Evolutionary conservation across 2,797 vertebrate species (phyloP).

Genomic region (Nyctalus aviator): DNA sequence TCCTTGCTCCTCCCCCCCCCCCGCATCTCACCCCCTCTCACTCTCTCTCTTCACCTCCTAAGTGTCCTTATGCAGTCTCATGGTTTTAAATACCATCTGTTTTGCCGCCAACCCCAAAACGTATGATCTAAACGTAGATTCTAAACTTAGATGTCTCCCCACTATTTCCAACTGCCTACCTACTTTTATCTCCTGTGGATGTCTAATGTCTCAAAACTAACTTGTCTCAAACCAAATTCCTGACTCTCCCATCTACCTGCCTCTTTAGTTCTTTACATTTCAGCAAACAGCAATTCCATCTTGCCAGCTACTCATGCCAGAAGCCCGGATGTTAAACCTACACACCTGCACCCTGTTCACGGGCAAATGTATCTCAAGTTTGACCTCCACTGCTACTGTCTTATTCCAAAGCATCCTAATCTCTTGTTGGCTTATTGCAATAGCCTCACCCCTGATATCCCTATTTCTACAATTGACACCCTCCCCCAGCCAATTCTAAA

Average conservation of each 20-base stretch:
- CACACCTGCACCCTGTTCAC: neutral
- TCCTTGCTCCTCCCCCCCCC: accelerated
- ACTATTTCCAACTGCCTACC: neutral
- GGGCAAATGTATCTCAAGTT: neutral
- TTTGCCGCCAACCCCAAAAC: neutral
- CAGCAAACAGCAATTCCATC: neutral
- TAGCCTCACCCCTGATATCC: neutral
- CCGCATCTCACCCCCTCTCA: accelerated
- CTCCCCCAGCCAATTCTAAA: neutral
- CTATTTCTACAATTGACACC: neutral
- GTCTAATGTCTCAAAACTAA: neutral
- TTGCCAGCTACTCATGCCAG: neutral
- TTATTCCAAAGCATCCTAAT: neutral
- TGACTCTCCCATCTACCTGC: neutral
- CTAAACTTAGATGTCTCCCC: neutral
- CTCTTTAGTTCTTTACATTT: neutral
- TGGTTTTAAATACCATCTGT: neutral
- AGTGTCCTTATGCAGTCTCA: neutral
- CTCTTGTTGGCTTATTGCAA: too few relatives aligned
- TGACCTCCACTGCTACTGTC: neutral
- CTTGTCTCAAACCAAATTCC: neutral
- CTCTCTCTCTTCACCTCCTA: neutral
- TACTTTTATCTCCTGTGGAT: neutral
- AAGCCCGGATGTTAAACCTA: neutral
- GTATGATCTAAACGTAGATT: neutral